These are phyloP conservation scores for Xenopus petersii DNA, from an alignment of 2,797 vertebrate genomes.

Conservation along the genomic window DNA sequence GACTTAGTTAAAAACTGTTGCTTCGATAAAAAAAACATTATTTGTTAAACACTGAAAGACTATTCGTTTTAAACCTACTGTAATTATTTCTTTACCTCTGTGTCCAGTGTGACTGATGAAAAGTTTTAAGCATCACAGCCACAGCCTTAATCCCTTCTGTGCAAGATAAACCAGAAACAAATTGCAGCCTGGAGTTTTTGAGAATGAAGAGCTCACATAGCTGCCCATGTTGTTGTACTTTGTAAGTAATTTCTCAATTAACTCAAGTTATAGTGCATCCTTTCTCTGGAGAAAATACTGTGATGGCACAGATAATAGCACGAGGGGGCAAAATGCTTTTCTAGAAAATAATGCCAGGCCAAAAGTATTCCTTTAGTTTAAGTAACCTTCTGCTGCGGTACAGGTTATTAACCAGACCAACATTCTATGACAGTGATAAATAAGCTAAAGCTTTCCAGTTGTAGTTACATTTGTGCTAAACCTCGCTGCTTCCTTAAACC, in stretches of 20 bases:
- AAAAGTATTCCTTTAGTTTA: too few species aligned
- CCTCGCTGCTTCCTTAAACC: too few species aligned
- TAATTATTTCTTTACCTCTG: conserved; percentile 13
- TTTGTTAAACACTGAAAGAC: conserved; percentile 6
- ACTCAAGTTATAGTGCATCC: conserved; percentile 1
- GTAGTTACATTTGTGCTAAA: too few species aligned
- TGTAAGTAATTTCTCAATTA: conserved; percentile 12
- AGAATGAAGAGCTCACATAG: conserved; percentile 10
- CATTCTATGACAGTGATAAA: too few species aligned
- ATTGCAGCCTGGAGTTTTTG: conserved; percentile 7
- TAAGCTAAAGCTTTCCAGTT: too few species aligned
- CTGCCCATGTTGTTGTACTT: conserved; percentile 12
- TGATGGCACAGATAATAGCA: too few species aligned
- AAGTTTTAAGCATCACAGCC: conserved; percentile 20
- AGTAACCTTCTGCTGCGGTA: too few species aligned
- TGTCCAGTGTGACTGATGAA: conserved; percentile 8
- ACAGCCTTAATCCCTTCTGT: conserved; percentile 23
- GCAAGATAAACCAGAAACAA: conserved; percentile 16
- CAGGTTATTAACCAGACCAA: too few species aligned
- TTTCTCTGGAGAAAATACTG: not conserved
- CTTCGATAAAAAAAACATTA: not conserved
- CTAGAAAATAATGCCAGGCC: too few species aligned
- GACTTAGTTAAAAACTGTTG: conserved; percentile 4
- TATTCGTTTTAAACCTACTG: not conserved
- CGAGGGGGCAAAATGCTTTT: too few species aligned